Percentiles rank a stretch among this genome's conserved stretches.
Conservation (phyloP, 2,113 vertebrate genomes). For the Gila orcuttii region DNA sequence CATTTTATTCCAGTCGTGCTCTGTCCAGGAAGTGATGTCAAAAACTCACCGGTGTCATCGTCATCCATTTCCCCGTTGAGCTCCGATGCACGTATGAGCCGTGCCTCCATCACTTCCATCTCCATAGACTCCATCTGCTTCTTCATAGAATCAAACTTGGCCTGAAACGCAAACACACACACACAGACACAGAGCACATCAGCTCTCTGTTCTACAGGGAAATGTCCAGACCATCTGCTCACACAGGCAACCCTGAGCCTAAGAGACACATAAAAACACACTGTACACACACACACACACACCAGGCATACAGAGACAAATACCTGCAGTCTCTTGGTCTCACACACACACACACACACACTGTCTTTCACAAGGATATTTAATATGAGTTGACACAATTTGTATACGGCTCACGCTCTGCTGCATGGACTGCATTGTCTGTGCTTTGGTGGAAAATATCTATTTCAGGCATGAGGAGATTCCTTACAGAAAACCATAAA, state of each 20-base stretch:
- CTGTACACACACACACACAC: conserved; percentile 25
- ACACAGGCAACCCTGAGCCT: conserved; percentile 36
- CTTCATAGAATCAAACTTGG: conserved; percentile 88
- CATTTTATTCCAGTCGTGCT: conserved; percentile 31
- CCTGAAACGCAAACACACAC: conserved; percentile 68
- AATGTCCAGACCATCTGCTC: conserved; percentile 48
- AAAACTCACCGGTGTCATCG: conserved; percentile 83
- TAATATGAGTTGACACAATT: conserved; percentile 39
- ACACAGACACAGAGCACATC: conserved; percentile 19
- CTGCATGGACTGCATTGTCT: conserved; percentile 4
- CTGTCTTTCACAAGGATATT: conserved; percentile 15
- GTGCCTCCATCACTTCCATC: conserved; percentile 97
- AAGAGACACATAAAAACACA: conserved; percentile 35
- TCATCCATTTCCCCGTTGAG: conserved; percentile 93
- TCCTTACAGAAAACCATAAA: conserved; percentile 28
- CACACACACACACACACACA: neutral
- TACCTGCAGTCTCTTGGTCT: neutral
- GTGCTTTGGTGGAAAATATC: conserved; percentile 45
- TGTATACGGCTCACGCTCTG: conserved; percentile 31
- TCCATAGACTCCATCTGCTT: conserved; percentile 97
- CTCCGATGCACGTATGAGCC: conserved; percentile 92
- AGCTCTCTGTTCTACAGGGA: conserved; percentile 33
- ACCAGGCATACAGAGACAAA: conserved; percentile 22
- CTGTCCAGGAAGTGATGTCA: conserved; percentile 24
- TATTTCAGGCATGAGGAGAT: conserved; percentile 42